Percentiles rank a stretch among this genome's conserved stretches.
These are phyloP conservation scores for Papilio machaon DNA, from an alignment of 1,140 invertebrate genomes.

Conservation along the genomic window DNA sequence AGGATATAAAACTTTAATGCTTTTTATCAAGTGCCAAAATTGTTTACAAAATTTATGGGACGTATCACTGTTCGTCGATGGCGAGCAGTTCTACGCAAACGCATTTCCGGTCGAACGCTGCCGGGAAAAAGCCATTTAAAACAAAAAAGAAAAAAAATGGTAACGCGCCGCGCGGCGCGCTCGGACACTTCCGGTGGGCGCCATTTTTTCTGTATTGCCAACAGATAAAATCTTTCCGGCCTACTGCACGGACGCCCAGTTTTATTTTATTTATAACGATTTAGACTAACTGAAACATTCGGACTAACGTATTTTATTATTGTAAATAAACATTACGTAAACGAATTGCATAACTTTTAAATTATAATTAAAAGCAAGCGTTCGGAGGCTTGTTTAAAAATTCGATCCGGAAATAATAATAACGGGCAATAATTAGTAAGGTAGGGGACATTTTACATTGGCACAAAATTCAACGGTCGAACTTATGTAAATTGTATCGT, in stretches of 20 bases:
- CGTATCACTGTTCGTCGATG: conserved; percentile 64
- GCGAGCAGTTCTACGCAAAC: conserved; percentile 77
- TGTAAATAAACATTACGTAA: conserved; percentile 35
- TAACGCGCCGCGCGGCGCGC: conserved; percentile 78
- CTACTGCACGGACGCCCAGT: conserved; percentile 77
- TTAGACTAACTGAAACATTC: conserved; percentile 36
- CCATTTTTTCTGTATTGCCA: conserved; percentile 82
- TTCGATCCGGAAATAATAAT: conserved; percentile 55
- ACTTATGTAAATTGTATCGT: conserved; percentile 80
- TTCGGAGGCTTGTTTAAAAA: conserved; percentile 35
- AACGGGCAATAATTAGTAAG: conserved; percentile 60
- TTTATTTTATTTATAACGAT: conserved; percentile 67
- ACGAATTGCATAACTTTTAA: conserved; percentile 12
- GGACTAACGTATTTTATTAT: conserved; percentile 35
- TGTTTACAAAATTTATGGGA: conserved; percentile 62
- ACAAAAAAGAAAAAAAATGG: conserved; percentile 80
- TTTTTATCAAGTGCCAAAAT: conserved; percentile 63
- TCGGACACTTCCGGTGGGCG: conserved; percentile 82
- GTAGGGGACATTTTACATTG: conserved; percentile 65
- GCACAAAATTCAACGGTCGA: conserved; percentile 77
- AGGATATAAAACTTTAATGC: conserved; percentile 58
- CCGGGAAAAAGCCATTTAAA: conserved; percentile 82
- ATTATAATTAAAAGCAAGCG: conserved; percentile 10
- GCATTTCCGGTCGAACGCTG: conserved; percentile 80
- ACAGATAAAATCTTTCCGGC: conserved; percentile 82